Percentiles rank a stretch among this genome's conserved stretches.
These are phyloP conservation scores for Bostrychus sinensis DNA, from an alignment of 2,113 vertebrate genomes.

Conservation along the genomic window DNA sequence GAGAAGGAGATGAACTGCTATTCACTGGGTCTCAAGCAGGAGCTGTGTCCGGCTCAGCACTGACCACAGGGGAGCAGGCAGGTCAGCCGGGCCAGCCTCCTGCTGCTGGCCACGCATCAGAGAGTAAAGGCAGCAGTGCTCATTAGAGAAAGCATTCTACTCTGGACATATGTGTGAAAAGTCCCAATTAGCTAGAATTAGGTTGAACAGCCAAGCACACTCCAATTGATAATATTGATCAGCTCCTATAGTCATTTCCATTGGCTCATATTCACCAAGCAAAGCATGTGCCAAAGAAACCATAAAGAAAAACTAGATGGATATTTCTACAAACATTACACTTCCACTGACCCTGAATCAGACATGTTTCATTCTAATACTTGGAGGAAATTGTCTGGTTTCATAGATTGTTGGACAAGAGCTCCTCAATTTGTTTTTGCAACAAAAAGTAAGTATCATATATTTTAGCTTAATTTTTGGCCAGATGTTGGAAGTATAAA, in stretches of 20 bases:
- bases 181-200: constrained; percentile 78
- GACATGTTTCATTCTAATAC: too few relatives aligned
- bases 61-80: constrained; percentile 51
- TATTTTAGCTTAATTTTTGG: too few relatives aligned
- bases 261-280: constrained; percentile 47
- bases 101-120: constrained; percentile 56
- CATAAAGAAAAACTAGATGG: constrained; percentile 37
- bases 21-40: constrained; percentile 52
- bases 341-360: too few relatives aligned
- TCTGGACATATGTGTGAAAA: constrained; percentile 70
- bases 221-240: constrained; percentile 69
- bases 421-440: too few relatives aligned
- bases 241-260: constrained; percentile 22
- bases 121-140: constrained; percentile 56
- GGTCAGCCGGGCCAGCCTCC: constrained; percentile 67
- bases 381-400: too few relatives aligned
- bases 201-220: constrained; percentile 32
- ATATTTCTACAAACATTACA: background rate
- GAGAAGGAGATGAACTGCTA: constrained; percentile 64
- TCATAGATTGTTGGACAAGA: too few relatives aligned
- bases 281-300: constrained; percentile 17
- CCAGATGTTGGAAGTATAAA: background rate
- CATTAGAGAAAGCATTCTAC: constrained; percentile 63
- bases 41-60: constrained; percentile 52
- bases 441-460: too few relatives aligned